Conservation (phyloP, 2,113 vertebrate genomes). For the Microcebus tavaratra region DNA sequence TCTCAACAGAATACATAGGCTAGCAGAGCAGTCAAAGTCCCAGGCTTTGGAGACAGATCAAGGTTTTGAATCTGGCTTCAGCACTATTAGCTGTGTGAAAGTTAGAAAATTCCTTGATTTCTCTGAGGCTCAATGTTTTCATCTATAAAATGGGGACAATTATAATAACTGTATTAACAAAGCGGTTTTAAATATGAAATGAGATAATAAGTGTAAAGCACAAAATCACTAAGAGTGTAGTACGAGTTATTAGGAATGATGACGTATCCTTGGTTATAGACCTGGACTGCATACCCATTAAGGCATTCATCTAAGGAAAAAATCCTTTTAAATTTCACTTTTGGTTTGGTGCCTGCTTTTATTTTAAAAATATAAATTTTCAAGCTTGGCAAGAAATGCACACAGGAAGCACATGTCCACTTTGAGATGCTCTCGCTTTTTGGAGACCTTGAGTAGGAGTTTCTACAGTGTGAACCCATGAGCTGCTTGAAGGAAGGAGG, state of each 20-base stretch:
- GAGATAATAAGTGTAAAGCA: background rate
- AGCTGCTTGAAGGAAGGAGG: background rate
- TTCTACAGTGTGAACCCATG: background rate
- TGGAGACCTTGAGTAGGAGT: background rate
- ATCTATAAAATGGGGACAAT: background rate
- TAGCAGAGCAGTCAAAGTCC: too few species aligned
- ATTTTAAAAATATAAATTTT: background rate
- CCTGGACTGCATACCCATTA: rapidly evolving
- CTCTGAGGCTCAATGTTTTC: background rate
- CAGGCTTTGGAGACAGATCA: background rate
- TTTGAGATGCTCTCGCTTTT: background rate
- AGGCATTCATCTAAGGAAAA: background rate
- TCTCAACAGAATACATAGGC: background rate
- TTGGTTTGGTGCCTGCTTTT: background rate
- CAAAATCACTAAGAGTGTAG: background rate
- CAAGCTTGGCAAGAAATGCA: background rate
- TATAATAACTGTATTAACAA: background rate
- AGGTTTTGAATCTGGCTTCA: background rate
- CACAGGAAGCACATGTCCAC: background rate
- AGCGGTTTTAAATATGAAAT: too few species aligned
- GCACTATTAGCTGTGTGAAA: background rate
- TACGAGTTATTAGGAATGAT: background rate
- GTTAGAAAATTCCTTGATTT: background rate
- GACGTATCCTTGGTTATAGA: background rate
- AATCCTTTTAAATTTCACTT: background rate